Conservation (phyloP, 2,113 vertebrate genomes). For the Cromileptes altivelis region DNA sequence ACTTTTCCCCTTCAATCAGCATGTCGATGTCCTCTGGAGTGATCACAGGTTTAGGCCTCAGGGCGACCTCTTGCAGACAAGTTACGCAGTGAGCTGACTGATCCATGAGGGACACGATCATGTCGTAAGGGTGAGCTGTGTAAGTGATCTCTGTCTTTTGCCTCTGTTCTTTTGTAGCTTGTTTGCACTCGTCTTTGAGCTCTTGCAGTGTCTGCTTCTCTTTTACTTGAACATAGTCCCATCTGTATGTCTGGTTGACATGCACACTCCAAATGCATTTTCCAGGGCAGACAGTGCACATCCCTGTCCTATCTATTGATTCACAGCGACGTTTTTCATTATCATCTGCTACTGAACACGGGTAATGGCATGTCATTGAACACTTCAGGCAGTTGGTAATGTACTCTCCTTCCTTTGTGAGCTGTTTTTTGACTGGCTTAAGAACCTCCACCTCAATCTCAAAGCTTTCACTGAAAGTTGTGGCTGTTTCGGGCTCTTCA, state of each 20-base stretch:
- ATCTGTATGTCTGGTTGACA: constrained; percentile 49
- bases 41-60: constrained; percentile 67
- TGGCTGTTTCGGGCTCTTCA: constrained; percentile 54
- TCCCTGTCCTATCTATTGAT: constrained; percentile 24
- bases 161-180: constrained; percentile 37
- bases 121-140: constrained; percentile 1
- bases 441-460: constrained; percentile 50
- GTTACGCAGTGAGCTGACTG: constrained; percentile 42
- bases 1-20: constrained; percentile 63
- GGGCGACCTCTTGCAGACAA: constrained; percentile 69
- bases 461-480: constrained; percentile 61
- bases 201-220: constrained; percentile 48
- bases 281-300: constrained; percentile 61
- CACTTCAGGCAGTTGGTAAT: constrained; percentile 74
- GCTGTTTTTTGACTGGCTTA: constrained; percentile 19
- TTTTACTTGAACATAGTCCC: constrained; percentile 50
- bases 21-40: constrained; percentile 71
- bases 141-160: constrained; percentile 49
- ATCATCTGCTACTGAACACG: constrained; percentile 48
- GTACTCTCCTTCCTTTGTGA: constrained; percentile 42
- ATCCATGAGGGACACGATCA: constrained; percentile 34
- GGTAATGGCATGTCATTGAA: constrained; percentile 67
- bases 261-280: constrained; percentile 54
- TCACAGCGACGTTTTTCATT: constrained; percentile 10
- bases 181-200: constrained; percentile 45